Conservation (phyloP, 2,888 invertebrate genomes). For the Rhopalosiphum nymphaeae region DNA sequence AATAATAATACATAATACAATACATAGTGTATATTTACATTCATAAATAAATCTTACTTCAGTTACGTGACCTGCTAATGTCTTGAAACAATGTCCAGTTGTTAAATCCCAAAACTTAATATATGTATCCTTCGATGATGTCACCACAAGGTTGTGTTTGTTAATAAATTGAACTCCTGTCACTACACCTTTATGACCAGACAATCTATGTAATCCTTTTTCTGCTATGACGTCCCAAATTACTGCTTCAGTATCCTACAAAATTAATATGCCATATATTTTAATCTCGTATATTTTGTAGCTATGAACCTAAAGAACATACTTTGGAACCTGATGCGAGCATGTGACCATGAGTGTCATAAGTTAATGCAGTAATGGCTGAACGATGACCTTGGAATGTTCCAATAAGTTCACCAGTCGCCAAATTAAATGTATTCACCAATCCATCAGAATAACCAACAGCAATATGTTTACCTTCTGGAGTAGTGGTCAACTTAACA, state of each 20-base stretch:
- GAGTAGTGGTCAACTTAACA: constrained; percentile 32
- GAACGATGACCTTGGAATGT: constrained; percentile 88
- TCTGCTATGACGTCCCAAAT: constrained; percentile 96
- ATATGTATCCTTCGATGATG: constrained; percentile 92
- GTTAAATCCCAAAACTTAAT: constrained; percentile 98
- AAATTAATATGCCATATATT: constrained; percentile 67
- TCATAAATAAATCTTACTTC: constrained; percentile 74
- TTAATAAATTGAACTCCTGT: constrained; percentile 83
- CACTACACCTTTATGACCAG: constrained; percentile 91
- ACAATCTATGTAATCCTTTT: constrained; percentile 87
- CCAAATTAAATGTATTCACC: constrained; percentile 85
- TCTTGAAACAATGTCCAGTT: constrained; percentile 95
- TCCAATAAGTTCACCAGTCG: constrained; percentile 79
- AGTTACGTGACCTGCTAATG: constrained; percentile 87
- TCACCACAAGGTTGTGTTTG: constrained; percentile 77
- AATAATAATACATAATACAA: not conserved
- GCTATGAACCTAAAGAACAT: constrained; percentile 48
- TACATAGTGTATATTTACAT: not conserved
- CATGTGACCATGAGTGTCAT: constrained; percentile 85
- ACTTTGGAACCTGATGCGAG: constrained; percentile 92
- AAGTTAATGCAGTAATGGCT: constrained; percentile 85
- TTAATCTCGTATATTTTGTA: not conserved
- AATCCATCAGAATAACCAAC: constrained; percentile 93
- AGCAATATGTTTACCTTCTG: constrained; percentile 75
- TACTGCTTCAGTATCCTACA: constrained; percentile 91